Evolutionary conservation across 2,888 invertebrate genomes (phyloP).

Genomic region (Lacanobia oleracea): DNA sequence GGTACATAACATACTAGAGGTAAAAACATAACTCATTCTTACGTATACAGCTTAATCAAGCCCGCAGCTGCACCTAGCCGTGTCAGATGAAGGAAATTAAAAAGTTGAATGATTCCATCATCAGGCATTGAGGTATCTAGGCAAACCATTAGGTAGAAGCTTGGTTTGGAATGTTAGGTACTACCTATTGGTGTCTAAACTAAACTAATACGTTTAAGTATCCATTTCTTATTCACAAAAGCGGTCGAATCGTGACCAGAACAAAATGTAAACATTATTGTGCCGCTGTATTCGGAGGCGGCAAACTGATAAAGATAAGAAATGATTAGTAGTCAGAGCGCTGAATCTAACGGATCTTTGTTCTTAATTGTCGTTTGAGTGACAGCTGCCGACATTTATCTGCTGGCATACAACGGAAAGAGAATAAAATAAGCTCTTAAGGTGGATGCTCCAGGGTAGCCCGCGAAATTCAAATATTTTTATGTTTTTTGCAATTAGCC

Average conservation of each 20-base stretch:
- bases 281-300: conserved; percentile 53
- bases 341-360: conserved; percentile 75
- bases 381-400: conserved; percentile 59
- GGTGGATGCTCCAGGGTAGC: too few relatives aligned
- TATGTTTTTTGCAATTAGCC: too few relatives aligned
- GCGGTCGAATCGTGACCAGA: conserved; percentile 83
- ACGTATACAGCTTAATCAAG: conserved; percentile 4
- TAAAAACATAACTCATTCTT: conserved; percentile 37
- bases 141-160: conserved; percentile 1
- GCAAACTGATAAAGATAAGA: conserved; percentile 78
- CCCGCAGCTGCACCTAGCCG: conserved; percentile 22
- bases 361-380: conserved; percentile 77
- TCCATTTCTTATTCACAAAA: conserved; percentile 76
- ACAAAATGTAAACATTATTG: conserved; percentile 75
- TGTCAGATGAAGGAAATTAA: neutral
- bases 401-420: conserved; percentile 38
- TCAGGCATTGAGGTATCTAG: conserved; percentile 2
- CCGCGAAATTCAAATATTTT: too few relatives aligned
- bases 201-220: conserved; percentile 56
- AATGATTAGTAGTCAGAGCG: conserved; percentile 75
- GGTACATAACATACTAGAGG: conserved; percentile 5
- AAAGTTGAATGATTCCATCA: neutral
- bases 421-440: conserved; percentile 47
- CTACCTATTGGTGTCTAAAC: conserved; percentile 20
- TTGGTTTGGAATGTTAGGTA: neutral